phyloP scores from a whole-genome alignment of 2,888 invertebrate species.

The Chydorus sphaericus region DNA sequence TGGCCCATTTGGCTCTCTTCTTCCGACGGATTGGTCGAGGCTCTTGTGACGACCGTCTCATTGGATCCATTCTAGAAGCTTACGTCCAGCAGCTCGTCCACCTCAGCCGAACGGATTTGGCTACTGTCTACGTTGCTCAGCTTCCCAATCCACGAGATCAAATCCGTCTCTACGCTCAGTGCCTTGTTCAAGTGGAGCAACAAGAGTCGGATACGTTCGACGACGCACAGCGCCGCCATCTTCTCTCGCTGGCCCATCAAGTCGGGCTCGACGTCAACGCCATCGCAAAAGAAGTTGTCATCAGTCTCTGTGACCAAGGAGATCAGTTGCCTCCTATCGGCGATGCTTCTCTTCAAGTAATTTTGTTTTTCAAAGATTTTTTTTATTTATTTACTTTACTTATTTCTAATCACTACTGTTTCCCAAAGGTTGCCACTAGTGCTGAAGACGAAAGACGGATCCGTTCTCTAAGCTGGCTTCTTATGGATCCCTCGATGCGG shows the following conservation, averaged over 20 bases:
- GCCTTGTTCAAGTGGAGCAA: slow-evolving; percentile 26
- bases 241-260: slow-evolving; percentile 51
- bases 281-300: slow-evolving; percentile 46
- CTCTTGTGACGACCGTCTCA: slow-evolving; percentile 39
- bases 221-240: slow-evolving; percentile 26
- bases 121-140: slow-evolving; percentile 72
- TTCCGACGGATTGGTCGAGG: slow-evolving; percentile 58
- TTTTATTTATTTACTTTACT: neutral
- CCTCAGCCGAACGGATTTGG: slow-evolving; percentile 54
- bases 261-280: slow-evolving; percentile 68
- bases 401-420: slow-evolving; percentile 10
- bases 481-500: slow-evolving; percentile 59
- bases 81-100: slow-evolving; percentile 53
- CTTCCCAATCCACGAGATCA: slow-evolving; percentile 44
- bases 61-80: slow-evolving; percentile 58
- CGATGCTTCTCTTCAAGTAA: slow-evolving; percentile 6
- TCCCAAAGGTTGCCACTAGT: slow-evolving; percentile 16
- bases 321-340: neutral
- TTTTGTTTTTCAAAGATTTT: neutral
- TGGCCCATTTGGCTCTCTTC: slow-evolving; percentile 71
- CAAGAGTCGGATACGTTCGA: slow-evolving; percentile 32
- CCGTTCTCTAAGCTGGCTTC: slow-evolving; percentile 70
- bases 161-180: slow-evolving; percentile 29
- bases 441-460: slow-evolving; percentile 30
- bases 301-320: neutral